Base-by-base conservation (phyloP, 2,888 invertebrate species). In the Embidobia sp. region DNA sequence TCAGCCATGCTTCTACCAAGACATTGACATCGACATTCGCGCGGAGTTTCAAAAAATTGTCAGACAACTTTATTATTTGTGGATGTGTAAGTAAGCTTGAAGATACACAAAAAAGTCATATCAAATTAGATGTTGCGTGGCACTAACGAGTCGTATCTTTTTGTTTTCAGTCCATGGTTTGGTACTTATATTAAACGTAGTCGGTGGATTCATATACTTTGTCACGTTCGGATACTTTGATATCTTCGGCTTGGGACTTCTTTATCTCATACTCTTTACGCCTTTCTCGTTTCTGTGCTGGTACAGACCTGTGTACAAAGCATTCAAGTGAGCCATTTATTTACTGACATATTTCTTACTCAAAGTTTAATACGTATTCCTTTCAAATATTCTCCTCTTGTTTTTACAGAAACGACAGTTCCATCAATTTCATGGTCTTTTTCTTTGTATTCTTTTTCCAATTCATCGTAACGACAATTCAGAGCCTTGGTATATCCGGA, bases 351-450 rank as follows among this genome's bases (percentile, higher is more conserved):
- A 6, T 3, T 29, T 29, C 2, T 7, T n/a, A n/a, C n/a, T n/a
- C n/a, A n/a, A n/a, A n/a, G n/a, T n/a, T n/a, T n/a, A n/a, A n/a
- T n/a, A n/a, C n/a, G n/a, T n/a, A n/a, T n/a, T n/a, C n/a, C n/a
- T n/a, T 42, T 18, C 37, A 73, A 29, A 40, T 40, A 44, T 79
- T 33, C 15, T 66, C 19, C 11, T 37, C 70, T 76, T 74, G 66
- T 16, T 64, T 78, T 57, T 33, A 51, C 90, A 95, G 98, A 87
- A 97, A 96, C 88, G 99, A 99, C 91, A 98, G 98, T 83, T 99
- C 99, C 1, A 98, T 99, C 92, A 99, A 98, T 91, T 99, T 99
- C 90, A 99, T 99, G 97, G 96, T 98, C 59, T 99, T 98, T 92
- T 99, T 99, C 93, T 98, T 99, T 90, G 96, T 99, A 85, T 98